Conservation (phyloP, 2,797 vertebrate species). For the Pteropus rufus region DNA sequence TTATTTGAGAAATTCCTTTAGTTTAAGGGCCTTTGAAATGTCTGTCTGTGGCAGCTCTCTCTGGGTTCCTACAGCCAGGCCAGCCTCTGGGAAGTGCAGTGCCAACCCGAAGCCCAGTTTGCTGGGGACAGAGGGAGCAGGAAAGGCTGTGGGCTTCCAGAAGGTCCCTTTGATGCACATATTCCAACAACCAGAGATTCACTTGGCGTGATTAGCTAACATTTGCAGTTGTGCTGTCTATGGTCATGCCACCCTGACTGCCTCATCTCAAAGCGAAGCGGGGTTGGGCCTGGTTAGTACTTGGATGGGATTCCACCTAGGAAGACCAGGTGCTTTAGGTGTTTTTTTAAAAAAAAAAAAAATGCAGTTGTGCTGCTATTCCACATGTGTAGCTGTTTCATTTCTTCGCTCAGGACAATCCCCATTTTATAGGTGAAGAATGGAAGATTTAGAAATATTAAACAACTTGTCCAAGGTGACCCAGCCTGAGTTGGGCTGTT, state of each 20-base stretch:
- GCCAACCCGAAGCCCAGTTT: not conserved
- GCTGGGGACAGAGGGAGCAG: not conserved
- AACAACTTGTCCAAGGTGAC: not conserved
- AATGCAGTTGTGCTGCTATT: not conserved
- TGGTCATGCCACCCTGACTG: too few relatives aligned
- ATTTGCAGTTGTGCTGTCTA: not conserved
- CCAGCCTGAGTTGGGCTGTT: not conserved
- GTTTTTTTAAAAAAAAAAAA: too few relatives aligned
- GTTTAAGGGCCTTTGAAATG: not conserved
- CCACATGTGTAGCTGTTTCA: fast-evolving
- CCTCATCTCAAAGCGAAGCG: too few relatives aligned
- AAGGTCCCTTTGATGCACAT: not conserved
- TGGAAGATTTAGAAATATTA: not conserved
- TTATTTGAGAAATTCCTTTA: not conserved
- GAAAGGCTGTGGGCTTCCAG: not conserved
- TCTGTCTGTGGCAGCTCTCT: not conserved
- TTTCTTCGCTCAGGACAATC: not conserved
- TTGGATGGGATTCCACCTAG: too few relatives aligned
- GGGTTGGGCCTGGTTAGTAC: too few relatives aligned
- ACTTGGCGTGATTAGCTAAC: fast-evolving
- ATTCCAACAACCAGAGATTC: not conserved
- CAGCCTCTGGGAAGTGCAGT: not conserved
- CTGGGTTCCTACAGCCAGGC: not conserved
- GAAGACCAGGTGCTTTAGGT: too few relatives aligned
- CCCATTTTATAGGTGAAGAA: not conserved